Conservation (phyloP, 2,888 invertebrate genomes). For the Muschampia plurimacula region DNA sequence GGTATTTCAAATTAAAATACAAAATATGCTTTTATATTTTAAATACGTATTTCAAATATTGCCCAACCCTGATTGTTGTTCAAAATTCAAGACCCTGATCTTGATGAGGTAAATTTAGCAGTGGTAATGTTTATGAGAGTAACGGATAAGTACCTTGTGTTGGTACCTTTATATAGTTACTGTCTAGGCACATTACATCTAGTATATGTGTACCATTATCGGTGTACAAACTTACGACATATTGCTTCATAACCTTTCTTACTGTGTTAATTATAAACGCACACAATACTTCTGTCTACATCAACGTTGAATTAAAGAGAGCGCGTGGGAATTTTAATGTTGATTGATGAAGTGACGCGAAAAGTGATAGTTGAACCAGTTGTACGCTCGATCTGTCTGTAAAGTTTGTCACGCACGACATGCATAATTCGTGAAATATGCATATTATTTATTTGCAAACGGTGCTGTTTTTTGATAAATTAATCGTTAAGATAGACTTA, state of each 20-base stretch:
- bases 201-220: neutral
- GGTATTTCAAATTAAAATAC: too few species aligned
- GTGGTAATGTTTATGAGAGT: too few species aligned
- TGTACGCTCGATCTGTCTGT: neutral
- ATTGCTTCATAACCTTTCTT: neutral
- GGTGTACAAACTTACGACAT: neutral
- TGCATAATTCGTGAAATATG: neutral
- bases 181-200: neutral
- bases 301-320: slow-evolving; percentile 28
- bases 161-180: too few species aligned
- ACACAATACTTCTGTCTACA: neutral
- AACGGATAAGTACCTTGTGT: too few species aligned
- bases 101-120: too few species aligned
- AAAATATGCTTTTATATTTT: too few species aligned
- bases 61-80: too few species aligned
- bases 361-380: slow-evolving; percentile 27
- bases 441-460: neutral
- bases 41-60: too few species aligned
- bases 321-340: slow-evolving; percentile 36
- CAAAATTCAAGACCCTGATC: too few species aligned
- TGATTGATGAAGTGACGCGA: slow-evolving; percentile 32
- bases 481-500: neutral
- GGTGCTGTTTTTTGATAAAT: neutral
- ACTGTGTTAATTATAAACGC: neutral
- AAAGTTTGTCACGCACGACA: neutral